These are phyloP conservation scores for Macroramphosus scolopax DNA, from an alignment of 2,797 vertebrate species.

Conservation along the genomic window DNA sequence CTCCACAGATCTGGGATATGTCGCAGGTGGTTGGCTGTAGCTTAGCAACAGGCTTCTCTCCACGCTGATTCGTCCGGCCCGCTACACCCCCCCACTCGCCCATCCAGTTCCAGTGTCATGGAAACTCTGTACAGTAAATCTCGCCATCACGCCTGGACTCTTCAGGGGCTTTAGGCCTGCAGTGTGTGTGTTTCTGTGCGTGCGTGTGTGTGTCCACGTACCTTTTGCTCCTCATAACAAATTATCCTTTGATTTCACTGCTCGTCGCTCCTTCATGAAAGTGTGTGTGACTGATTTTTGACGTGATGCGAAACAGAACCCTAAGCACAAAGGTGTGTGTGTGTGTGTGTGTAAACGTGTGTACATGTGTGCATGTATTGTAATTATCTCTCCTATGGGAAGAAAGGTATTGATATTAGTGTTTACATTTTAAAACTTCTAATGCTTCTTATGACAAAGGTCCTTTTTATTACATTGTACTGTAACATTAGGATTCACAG, in stretches of 20 bases:
- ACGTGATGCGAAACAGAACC: conserved; percentile 40
- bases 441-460: conserved; percentile 46
- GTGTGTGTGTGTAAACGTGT: no score
- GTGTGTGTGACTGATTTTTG: conserved; percentile 24
- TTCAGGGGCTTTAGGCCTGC: conserved; percentile 38
- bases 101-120: conserved; percentile 56
- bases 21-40: conserved; percentile 93
- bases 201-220: conserved; percentile 3
- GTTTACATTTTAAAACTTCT: conserved; percentile 62
- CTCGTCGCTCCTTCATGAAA: conserved; percentile 14
- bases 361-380: conserved; percentile 28
- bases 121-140: conserved; percentile 67
- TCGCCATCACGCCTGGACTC: conserved; percentile 34
- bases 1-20: conserved; percentile 94
- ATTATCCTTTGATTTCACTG: conserved; percentile 25
- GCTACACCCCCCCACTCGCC: no score
- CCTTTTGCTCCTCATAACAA: conserved; percentile 25
- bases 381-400: conserved; percentile 42
- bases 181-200: conserved; percentile 3
- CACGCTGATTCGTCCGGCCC: conserved; percentile 81
- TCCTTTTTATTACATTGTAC: conserved; percentile 39
- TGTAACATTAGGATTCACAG: conserved; percentile 41
- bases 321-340: conserved; percentile 63
- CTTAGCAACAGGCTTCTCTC: conserved; percentile 90
- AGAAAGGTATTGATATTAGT: conserved; percentile 52